phyloP scores from a whole-genome alignment of 2,797 vertebrate species.

The Gouania willdenowi region DNA sequence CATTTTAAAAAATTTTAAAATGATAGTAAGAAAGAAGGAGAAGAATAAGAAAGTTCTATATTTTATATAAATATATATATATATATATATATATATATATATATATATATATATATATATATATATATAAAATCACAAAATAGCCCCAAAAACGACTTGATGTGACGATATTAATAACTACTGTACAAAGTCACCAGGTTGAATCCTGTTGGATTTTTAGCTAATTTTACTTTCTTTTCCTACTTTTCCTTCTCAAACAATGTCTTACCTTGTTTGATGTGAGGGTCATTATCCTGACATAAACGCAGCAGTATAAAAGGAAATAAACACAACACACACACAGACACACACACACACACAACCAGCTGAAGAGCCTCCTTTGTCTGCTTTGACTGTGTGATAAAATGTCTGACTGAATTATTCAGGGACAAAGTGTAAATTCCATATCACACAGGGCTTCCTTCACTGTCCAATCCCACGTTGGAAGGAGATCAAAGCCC shows the following conservation, averaged over 20 bases:
- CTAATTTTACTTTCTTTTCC: neutral
- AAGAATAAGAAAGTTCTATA: no score
- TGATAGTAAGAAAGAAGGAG: no score
- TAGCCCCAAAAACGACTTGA: no score
- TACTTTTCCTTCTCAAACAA: neutral
- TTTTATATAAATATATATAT: no score
- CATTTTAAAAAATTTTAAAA: no score
- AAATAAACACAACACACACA: constrained; percentile 23
- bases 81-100: no score
- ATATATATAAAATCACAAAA: no score
- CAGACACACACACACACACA: constrained; percentile 12
- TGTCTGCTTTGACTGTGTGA: neutral
- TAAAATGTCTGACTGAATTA: constrained; percentile 11
- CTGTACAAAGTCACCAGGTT: no score
- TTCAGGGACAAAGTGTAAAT: constrained; percentile 66
- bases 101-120: no score
- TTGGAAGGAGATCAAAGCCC: neutral
- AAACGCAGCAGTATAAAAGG: constrained; percentile 33
- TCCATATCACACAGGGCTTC: constrained; percentile 24
- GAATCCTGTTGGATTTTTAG: no score
- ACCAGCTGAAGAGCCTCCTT: constrained; percentile 8
- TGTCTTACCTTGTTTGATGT: constrained; percentile 49
- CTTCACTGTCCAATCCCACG: constrained; percentile 42
- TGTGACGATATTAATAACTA: no score
- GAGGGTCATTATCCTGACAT: constrained; percentile 47